These are phyloP conservation scores for Pemphigus obesinymphae DNA, from an alignment of 1,140 invertebrate species.

Conservation along the genomic window DNA sequence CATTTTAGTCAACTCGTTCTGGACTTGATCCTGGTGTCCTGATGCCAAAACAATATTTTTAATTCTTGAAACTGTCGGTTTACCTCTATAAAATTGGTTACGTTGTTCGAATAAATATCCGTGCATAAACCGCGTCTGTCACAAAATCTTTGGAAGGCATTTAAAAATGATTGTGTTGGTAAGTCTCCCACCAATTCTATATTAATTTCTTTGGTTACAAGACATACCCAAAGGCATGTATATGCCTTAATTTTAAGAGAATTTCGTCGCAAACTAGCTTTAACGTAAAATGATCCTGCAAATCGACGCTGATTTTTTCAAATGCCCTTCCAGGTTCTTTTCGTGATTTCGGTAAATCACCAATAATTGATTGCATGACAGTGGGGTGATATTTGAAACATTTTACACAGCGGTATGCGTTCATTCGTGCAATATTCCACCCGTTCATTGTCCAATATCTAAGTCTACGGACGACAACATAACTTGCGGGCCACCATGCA, in stretches of 20 bases:
- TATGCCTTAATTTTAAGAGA: no score
- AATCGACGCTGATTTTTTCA: no score
- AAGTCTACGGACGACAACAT: not conserved
- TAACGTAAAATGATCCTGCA: no score
- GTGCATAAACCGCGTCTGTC: not conserved
- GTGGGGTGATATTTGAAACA: not conserved
- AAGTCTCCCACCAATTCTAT: not conserved
- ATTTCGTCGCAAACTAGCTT: no score
- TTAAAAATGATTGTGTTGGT: not conserved
- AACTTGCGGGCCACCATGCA: not conserved
- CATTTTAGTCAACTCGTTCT: not conserved
- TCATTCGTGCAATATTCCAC: not conserved
- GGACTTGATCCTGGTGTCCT: not conserved
- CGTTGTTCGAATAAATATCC: not conserved
- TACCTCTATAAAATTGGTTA: not conserved
- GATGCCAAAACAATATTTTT: not conserved
- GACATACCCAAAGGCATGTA: conserved; percentile 4
- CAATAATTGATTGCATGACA: not conserved
- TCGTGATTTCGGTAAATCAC: no score
- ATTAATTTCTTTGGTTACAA: not conserved
- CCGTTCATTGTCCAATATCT: not conserved
- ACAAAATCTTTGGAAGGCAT: not conserved
- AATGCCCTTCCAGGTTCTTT: no score
- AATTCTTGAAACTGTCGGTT: not conserved
- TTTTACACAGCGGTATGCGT: not conserved